A percentile compares a stretch with the other conserved stretches of the same genome.
Evolutionary conservation across 2,888 invertebrate species (phyloP).

Genomic region (Lasioglossum vierecki): DNA sequence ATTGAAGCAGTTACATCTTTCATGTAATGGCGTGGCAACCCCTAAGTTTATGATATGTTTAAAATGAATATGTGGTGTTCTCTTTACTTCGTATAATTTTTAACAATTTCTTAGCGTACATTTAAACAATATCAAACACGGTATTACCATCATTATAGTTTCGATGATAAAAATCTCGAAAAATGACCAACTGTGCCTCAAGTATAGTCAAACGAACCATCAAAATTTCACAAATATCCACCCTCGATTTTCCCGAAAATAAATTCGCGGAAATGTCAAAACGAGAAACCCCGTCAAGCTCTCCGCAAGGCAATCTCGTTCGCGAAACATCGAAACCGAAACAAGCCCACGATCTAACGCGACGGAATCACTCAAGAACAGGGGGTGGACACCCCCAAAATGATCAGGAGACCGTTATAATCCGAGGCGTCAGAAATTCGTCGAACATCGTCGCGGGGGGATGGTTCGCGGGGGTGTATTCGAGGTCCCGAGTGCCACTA

Average conservation of each 20-base stretch:
- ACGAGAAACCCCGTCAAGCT: background rate
- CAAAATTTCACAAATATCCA: background rate
- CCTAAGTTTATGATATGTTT: background rate
- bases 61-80: background rate
- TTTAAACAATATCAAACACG: background rate
- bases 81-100: background rate
- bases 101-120: background rate
- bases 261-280: background rate
- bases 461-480: constrained; percentile 11
- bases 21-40: background rate
- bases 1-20: background rate
- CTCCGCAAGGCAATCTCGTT: too few relatives aligned
- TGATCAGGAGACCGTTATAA: constrained; percentile 25
- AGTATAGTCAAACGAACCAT: background rate
- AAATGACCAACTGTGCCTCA: background rate
- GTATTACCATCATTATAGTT: background rate
- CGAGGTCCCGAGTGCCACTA: constrained; percentile 46
- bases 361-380: background rate
- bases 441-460: constrained; percentile 3
- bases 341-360: background rate
- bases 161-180: background rate
- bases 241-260: background rate
- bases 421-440: constrained; percentile 47
- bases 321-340: background rate
- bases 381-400: background rate